phyloP scores from a whole-genome alignment of 2,888 invertebrate genomes.

The Tenodera sinensis region DNA sequence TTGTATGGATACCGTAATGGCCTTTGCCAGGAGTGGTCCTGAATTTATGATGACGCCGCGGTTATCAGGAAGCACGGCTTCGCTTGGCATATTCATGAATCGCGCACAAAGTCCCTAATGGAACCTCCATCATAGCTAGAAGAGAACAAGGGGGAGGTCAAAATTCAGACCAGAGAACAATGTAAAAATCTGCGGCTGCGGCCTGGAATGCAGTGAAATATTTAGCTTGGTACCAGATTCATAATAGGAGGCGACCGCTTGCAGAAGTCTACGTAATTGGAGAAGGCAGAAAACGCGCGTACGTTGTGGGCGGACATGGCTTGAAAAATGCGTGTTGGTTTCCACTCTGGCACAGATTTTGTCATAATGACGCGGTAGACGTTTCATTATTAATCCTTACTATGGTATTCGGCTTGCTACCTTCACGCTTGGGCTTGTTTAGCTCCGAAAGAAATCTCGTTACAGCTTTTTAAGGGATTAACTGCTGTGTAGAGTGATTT shows the following conservation, averaged over 20 bases:
- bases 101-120: background rate
- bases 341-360: slow-evolving; percentile 9
- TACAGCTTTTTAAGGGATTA: background rate
- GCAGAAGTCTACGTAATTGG: background rate
- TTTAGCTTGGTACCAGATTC: background rate
- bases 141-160: background rate
- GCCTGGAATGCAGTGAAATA: background rate
- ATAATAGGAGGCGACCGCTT: background rate
- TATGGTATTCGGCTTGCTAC: background rate
- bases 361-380: slow-evolving; percentile 4
- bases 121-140: slow-evolving; percentile 8
- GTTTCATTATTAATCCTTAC: background rate
- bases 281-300: background rate
- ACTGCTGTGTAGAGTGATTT: background rate
- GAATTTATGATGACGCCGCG: slow-evolving; percentile 12
- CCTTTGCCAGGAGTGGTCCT: background rate
- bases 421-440: background rate
- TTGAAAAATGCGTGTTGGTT: slow-evolving; percentile 7
- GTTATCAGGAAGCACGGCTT: background rate
- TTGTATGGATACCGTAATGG: slow-evolving; percentile 2
- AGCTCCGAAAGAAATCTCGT: background rate
- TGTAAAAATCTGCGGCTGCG: background rate
- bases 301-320: slow-evolving; percentile 7
- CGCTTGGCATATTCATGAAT: slow-evolving; percentile 11
- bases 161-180: background rate